Percentiles rank a stretch among this genome's conserved stretches.
These are phyloP conservation scores for Mandrillus leucophaeus DNA, from an alignment of 2,113 vertebrate genomes.

Conservation along the genomic window DNA sequence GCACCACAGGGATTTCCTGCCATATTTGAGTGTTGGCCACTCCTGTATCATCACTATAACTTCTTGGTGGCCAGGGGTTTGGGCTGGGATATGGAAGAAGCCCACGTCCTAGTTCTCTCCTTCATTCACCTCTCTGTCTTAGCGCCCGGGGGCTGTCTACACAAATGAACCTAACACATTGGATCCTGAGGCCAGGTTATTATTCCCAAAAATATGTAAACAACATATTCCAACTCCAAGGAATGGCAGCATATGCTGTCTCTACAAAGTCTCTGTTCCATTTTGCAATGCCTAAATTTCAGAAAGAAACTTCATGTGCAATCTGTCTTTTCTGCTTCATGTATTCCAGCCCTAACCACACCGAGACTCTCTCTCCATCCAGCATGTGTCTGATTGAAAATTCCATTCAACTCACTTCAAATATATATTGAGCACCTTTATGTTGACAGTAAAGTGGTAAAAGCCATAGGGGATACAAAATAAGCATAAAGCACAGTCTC, in stretches of 20 bases:
- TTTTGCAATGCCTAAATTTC: constrained; percentile 35
- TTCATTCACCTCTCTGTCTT: background rate
- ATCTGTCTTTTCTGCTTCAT: background rate
- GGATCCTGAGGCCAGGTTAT: background rate
- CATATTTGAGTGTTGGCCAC: background rate
- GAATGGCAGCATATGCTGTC: background rate
- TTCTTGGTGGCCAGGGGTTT: background rate
- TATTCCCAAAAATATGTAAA: constrained; percentile 16
- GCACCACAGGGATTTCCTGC: background rate
- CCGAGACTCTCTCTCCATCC: background rate
- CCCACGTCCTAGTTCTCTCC: background rate
- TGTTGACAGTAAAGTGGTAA: constrained; percentile 59
- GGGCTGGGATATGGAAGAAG: background rate
- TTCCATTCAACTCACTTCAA: constrained; percentile 74
- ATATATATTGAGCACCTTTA: constrained; percentile 65
- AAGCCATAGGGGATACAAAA: constrained; percentile 70
- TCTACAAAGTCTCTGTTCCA: constrained; percentile 17
- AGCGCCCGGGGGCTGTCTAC: fast-evolving
- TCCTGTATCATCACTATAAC: background rate
- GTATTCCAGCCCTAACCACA: background rate
- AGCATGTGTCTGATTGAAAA: constrained; percentile 58
- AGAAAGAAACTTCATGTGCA: background rate
- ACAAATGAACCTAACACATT: background rate
- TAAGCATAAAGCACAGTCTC: constrained; percentile 58
- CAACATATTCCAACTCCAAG: background rate